These are phyloP conservation scores for Caretta caretta DNA, from an alignment of 2,113 vertebrate genomes.

Conservation along the genomic window DNA sequence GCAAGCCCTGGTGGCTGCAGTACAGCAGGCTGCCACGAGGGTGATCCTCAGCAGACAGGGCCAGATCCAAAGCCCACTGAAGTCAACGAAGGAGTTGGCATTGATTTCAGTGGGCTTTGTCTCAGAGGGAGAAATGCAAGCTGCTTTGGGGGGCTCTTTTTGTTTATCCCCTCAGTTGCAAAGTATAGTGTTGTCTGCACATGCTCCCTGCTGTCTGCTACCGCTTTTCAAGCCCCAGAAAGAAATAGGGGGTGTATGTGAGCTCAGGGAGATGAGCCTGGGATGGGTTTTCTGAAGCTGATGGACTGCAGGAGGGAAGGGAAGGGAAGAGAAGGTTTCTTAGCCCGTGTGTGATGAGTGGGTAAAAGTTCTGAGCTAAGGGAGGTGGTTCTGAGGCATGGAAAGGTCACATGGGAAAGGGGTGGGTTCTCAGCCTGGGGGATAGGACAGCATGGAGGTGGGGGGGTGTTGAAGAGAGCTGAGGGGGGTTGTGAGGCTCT, in stretches of 20 bases:
- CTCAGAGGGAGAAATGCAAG: neutral
- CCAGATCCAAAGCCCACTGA: neutral
- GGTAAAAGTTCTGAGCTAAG: neutral
- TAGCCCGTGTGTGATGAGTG: neutral
- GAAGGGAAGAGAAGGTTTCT: neutral
- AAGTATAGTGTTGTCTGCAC: neutral
- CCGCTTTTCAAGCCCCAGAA: neutral
- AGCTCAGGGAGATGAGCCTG: neutral
- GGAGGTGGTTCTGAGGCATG: neutral
- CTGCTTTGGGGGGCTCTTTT: neutral
- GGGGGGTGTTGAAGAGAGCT: neutral
- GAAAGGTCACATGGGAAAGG: neutral
- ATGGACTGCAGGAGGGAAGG: neutral
- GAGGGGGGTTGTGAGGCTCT: neutral
- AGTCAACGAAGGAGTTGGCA: neutral
- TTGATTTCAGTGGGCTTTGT: neutral
- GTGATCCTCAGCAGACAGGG: neutral
- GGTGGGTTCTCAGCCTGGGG: neutral
- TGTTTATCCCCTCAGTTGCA: neutral
- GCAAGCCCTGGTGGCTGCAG: neutral
- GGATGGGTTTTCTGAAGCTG: neutral
- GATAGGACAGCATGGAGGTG: rapidly evolving
- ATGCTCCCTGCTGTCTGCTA: neutral
- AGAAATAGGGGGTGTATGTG: neutral
- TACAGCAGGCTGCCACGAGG: no score